phyloP scores from a whole-genome alignment of 2,888 invertebrate genomes.

The Tinea semifulvella region DNA sequence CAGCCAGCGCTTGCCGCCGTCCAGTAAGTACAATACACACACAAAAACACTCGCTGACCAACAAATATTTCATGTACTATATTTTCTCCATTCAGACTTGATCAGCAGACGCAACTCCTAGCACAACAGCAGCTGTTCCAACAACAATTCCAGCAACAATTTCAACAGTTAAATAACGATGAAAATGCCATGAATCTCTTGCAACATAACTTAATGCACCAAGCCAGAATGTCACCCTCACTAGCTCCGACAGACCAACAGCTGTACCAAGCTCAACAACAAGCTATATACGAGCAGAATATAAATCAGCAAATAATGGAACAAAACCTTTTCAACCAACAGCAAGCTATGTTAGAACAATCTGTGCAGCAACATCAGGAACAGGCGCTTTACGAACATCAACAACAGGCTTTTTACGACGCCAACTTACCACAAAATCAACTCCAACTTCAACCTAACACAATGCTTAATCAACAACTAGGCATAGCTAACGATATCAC shows the following conservation, averaged over 20 bases:
- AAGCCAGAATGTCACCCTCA: conserved; percentile 52
- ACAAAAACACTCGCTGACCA: background rate
- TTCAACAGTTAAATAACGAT: conserved; percentile 57
- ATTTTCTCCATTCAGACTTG: too few relatives aligned
- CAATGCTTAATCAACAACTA: conserved; percentile 41
- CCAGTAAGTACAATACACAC: conserved; percentile 41
- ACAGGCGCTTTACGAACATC: conserved; percentile 42
- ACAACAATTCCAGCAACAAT: conserved; percentile 66
- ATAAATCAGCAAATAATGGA: conserved; percentile 54
- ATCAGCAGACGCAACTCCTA: conserved; percentile 49
- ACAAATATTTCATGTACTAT: too few relatives aligned
- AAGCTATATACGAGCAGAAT: conserved; percentile 32
- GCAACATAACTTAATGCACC: conserved; percentile 65
- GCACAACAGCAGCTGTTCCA: conserved; percentile 57
- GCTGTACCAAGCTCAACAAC: conserved; percentile 38
- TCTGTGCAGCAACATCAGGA: conserved; percentile 38
- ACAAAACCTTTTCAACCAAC: conserved; percentile 56
- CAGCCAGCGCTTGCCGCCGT: conserved; percentile 37
- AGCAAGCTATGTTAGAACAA: conserved; percentile 45
- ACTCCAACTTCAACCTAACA: conserved; percentile 38
- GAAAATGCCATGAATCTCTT: conserved; percentile 66
- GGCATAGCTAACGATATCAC: conserved; percentile 39
- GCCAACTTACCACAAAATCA: conserved; percentile 37
- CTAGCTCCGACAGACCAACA: conserved; percentile 35
- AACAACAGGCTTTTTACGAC: conserved; percentile 37